Conservation (phyloP, 1,140 invertebrate genomes). For the Drosophila bocki region DNA sequence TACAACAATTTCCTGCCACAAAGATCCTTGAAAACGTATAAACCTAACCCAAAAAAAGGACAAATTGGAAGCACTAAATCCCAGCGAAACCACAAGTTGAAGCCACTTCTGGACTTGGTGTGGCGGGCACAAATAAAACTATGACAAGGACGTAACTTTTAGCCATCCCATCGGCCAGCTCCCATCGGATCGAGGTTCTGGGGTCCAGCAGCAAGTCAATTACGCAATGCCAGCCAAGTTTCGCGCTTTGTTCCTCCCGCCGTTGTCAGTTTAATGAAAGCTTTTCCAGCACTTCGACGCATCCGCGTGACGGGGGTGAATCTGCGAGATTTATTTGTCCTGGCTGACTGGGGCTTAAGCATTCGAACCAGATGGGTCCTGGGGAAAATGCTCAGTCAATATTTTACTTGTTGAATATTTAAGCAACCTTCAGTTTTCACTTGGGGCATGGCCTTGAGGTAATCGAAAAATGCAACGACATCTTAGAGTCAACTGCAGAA, state of each 20-base stretch:
- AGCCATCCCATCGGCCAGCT: slow-evolving; percentile 27
- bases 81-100: slow-evolving; percentile 62
- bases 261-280: slow-evolving; percentile 71
- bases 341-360: slow-evolving; percentile 8
- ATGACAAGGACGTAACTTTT: slow-evolving; percentile 57
- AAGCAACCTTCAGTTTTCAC: not conserved
- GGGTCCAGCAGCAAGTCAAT: slow-evolving; percentile 64
- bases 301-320: slow-evolving; percentile 35
- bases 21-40: not conserved
- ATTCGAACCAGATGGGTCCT: slow-evolving; percentile 2
- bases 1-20: too few species aligned
- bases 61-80: slow-evolving; percentile 1
- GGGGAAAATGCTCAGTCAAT: not conserved
- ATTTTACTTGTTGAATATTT: slow-evolving; percentile 26
- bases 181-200: slow-evolving; percentile 24
- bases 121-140: slow-evolving; percentile 47
- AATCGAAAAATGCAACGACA: not conserved
- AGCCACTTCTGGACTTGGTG: slow-evolving; percentile 33
- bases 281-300: slow-evolving; percentile 34
- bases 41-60: not conserved
- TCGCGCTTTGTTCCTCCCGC: slow-evolving; percentile 38
- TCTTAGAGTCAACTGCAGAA: not conserved
- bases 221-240: slow-evolving; percentile 69
- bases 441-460: not conserved
- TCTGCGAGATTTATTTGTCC: slow-evolving; percentile 36